Base-by-base conservation (phyloP, 2,888 invertebrate species). In the Melanargia galathea region DNA sequence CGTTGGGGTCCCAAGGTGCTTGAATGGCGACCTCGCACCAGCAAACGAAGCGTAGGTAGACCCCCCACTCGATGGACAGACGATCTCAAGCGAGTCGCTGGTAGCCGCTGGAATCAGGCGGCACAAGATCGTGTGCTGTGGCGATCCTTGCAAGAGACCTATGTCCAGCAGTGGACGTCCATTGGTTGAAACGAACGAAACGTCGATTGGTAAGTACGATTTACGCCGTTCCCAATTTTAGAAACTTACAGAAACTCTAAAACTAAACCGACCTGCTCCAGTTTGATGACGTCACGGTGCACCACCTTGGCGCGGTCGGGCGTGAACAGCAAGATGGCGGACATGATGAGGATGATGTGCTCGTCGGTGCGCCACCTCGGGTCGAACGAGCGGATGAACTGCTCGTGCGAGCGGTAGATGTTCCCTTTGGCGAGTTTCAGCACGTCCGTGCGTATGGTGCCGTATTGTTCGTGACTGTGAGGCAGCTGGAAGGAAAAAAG, bases 341-440 rank as follows among this genome's bases (percentile, higher is more conserved):
- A 96, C 84, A 99, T 92, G 73, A 99, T 95, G 24, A 98, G 93
- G 80, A 99, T 97, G 60, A 99, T 94, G 81, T 96, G 95, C 81
- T 97, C 96, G 89, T 99, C 98, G 48, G 93, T 92, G 30, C 97
- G 93, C 95, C 97, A 97, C 70, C 95, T 93, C 51, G 95, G 93
- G 78, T 96, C 96, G 82, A 99, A 97, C 0, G 97, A 95, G 68
- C 95, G 93, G 59, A 97, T 95, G 84, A 97, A 98, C 63, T 94
- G 92, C 73, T 97, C 95, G 85, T 97, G 97, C 76, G 96, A 76
- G 26, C 96, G 94, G 85, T 98, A 98, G 66, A 97, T 93, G 89
- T 97, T 95, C 62, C 96, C 96, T 72, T 97, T 96, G 1, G 97
- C 97, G 74, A 97, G 94, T 82, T 98, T 98, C 60, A 99, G 90